Evolutionary conservation across 2,797 vertebrate genomes (phyloP), one percentile per base, ranked within the genome.

Genomic region (Peromyscus nudipes): DNA sequence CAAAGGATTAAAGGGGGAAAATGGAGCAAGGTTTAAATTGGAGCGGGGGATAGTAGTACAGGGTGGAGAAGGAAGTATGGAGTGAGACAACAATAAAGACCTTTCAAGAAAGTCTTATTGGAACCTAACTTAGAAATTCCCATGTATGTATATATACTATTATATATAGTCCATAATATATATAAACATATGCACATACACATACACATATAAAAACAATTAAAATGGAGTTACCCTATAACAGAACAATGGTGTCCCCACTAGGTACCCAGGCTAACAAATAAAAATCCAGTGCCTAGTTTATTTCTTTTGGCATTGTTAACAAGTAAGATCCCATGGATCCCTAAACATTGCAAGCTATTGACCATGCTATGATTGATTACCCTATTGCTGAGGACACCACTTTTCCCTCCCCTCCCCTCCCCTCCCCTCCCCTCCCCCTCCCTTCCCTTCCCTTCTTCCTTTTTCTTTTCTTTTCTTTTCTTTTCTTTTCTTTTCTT

Each of bases 401-500:
- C 8, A 76, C 31, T 16, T 80, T 55, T 75, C 29, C 3, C 19
- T 37, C 17, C 31, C 0, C 6, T 37, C 7, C n/a, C 1, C 12
- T 29, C 4, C 6, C 14, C 6, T 34, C 14, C 19, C 6, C 16
- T 60, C 13, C 29, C 13, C 19, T 43, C 1, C 4, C 2, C 5
- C 23, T 73, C 40, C 3, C n/a, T 37, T 71, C 31, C 6, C 2
- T 71, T 3, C n/a, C 12, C 31, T 13, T 2, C 34, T 6, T 34
- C 6, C 16, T 3, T 16, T 21, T 21, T 3, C 16, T 6, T 4
- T 1, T 4, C 4, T 6, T 21, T 60, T 19, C 4, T 8, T 4
- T 43, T 43, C 27, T 2, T 9, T 21, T 71, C 13, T 6, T 0
- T 37, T 9, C 37, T 4, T 4, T 31, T 6, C 1, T 34, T 2